phyloP scores from a whole-genome alignment of 2,888 invertebrate species.

The Drosophila neotestacea region DNA sequence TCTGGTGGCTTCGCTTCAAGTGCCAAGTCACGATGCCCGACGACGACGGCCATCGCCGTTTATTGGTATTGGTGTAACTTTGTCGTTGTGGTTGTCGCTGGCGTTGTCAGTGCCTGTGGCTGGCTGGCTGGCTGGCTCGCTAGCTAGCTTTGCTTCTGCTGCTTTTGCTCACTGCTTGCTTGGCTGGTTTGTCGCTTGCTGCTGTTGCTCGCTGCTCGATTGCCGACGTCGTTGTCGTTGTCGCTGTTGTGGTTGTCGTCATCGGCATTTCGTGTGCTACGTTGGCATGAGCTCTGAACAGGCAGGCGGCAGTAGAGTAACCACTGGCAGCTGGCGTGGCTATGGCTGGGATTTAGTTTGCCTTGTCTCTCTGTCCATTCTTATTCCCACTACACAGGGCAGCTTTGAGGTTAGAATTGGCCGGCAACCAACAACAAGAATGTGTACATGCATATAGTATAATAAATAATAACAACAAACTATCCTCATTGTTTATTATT shows the following conservation, averaged over 20 bases:
- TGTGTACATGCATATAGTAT: background rate
- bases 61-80: slow-evolving; percentile 71
- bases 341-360: slow-evolving; percentile 48
- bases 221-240: slow-evolving; percentile 40
- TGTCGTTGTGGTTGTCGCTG: slow-evolving; percentile 61
- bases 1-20: slow-evolving; percentile 51
- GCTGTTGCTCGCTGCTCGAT: slow-evolving; percentile 32
- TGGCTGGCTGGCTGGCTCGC: slow-evolving; percentile 39
- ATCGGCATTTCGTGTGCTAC: slow-evolving; percentile 59
- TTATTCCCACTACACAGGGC: slow-evolving; percentile 20
- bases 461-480: slow-evolving; percentile 50
- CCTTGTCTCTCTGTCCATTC: slow-evolving; percentile 10
- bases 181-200: slow-evolving; percentile 60
- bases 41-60: slow-evolving; percentile 41
- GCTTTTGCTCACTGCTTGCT: slow-evolving; percentile 43
- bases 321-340: slow-evolving; percentile 52
- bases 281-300: slow-evolving; percentile 47
- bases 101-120: slow-evolving; percentile 37
- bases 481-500: slow-evolving; percentile 57
- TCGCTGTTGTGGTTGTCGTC: slow-evolving; percentile 38
- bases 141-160: slow-evolving; percentile 21
- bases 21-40: slow-evolving; percentile 77
- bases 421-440: slow-evolving; percentile 30
- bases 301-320: slow-evolving; percentile 15
- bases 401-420: slow-evolving; percentile 52